Conservation (phyloP, 2,888 invertebrate genomes). For the Erebia aethiops region DNA sequence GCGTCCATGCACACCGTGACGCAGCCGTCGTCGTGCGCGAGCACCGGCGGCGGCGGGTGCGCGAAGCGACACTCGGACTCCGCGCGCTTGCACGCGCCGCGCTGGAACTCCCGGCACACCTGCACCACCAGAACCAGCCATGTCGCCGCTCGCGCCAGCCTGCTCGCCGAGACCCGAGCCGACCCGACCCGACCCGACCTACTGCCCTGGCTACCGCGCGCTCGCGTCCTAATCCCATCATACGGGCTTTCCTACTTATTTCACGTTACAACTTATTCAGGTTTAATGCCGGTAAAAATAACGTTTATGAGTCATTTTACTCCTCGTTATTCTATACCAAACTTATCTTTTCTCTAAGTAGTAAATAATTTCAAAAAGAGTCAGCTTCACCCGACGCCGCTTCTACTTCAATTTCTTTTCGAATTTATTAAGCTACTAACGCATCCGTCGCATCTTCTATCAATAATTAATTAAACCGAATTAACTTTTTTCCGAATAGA, state of each 20-base stretch:
- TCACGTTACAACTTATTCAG: too few relatives aligned
- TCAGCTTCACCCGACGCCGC: slow-evolving; percentile 76
- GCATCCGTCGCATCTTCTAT: slow-evolving; percentile 75
- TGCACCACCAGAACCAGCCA: slow-evolving; percentile 84
- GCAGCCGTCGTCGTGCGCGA: slow-evolving; percentile 98
- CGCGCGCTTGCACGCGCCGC: slow-evolving; percentile 98
- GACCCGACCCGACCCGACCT: slow-evolving; percentile 7
- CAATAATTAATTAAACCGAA: slow-evolving; percentile 1
- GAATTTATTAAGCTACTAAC: slow-evolving; percentile 51
- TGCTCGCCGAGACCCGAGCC: not conserved
- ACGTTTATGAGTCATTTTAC: not conserved
- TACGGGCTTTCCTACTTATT: not conserved
- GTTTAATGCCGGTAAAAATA: not conserved
- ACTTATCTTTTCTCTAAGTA: not conserved
- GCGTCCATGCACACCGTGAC: slow-evolving; percentile 99
- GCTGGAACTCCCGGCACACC: slow-evolving; percentile 99
- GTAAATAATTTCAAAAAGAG: slow-evolving; percentile 3
- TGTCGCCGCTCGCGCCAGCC: slow-evolving; percentile 55
- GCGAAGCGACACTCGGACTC: slow-evolving; percentile 99
- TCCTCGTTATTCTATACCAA: not conserved
- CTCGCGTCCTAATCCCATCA: slow-evolving; percentile 39
- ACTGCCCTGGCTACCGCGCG: slow-evolving; percentile 36
- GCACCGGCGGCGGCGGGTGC: slow-evolving; percentile 98
- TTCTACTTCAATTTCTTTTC: slow-evolving; percentile 44
- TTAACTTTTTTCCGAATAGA: slow-evolving; percentile 11